A percentile compares a stretch with the other conserved stretches of the same genome.
Conservation (phyloP, 2,888 invertebrate species). For the Sceliomorpha sp. region DNA sequence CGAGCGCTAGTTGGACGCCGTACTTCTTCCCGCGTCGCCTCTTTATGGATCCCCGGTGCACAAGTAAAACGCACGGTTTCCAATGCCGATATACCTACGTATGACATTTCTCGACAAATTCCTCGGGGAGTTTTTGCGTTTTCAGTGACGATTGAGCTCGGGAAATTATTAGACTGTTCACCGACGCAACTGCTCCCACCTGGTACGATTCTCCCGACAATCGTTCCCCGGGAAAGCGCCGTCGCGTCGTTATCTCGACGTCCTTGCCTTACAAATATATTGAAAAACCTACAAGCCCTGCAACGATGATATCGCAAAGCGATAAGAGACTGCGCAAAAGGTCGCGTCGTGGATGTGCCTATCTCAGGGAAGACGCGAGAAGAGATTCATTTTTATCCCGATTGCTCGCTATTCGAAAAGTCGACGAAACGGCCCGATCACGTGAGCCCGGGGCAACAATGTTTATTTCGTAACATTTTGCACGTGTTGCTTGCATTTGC, state of each 20-base stretch:
- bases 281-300: slow-evolving; percentile 23
- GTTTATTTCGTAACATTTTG: no score
- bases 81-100: slow-evolving; percentile 66
- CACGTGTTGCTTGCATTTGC: no score
- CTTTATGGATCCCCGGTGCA: slow-evolving; percentile 49
- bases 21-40: slow-evolving; percentile 41
- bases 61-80: slow-evolving; percentile 58
- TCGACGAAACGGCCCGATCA: no score
- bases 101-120: slow-evolving; percentile 61
- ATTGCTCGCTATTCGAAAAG: neutral
- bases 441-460: no score
- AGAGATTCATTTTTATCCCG: slow-evolving; percentile 1
- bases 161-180: slow-evolving; percentile 65
- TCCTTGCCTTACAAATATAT: slow-evolving; percentile 6
- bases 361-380: no score
- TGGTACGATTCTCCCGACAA: slow-evolving; percentile 4
- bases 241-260: slow-evolving; percentile 11
- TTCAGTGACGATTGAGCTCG: slow-evolving; percentile 65
- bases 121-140: slow-evolving; percentile 60
- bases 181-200: slow-evolving; percentile 32
- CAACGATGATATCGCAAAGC: slow-evolving; percentile 11
- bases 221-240: slow-evolving; percentile 4
- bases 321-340: neutral
- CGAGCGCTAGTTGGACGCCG: slow-evolving; percentile 30
- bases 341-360: no score